Conservation (phyloP, 2,797 vertebrate genomes). For the Moxostoma hubbsi region DNA sequence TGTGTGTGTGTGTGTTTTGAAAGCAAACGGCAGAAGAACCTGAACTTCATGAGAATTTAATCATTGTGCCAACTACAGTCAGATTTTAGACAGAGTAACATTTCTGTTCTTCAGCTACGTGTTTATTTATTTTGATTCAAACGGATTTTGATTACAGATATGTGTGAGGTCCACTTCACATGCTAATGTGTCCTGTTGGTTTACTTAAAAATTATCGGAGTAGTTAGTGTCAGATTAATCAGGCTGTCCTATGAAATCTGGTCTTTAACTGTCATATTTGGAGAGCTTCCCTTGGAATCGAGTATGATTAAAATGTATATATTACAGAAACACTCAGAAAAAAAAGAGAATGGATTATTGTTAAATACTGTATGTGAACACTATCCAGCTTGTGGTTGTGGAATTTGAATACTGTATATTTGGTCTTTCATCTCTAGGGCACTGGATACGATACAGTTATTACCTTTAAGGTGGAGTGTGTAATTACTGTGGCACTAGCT, state of each 20-base stretch:
- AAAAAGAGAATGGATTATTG: background rate
- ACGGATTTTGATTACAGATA: conserved; percentile 38
- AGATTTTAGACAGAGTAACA: conserved; percentile 40
- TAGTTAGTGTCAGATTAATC: conserved; percentile 35
- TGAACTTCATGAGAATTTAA: conserved; percentile 49
- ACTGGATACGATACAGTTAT: too few relatives aligned
- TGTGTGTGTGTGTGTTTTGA: conserved; percentile 26
- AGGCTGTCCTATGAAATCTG: background rate
- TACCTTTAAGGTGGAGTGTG: too few relatives aligned
- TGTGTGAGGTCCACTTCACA: conserved; percentile 21
- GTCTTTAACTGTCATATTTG: conserved; percentile 28
- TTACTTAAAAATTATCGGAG: conserved; percentile 5
- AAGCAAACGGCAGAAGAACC: conserved; percentile 43
- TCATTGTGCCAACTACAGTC: conserved; percentile 40
- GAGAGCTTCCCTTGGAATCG: conserved; percentile 22
- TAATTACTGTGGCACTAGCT: too few relatives aligned
- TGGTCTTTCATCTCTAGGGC: too few relatives aligned
- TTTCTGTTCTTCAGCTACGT: conserved; percentile 36
- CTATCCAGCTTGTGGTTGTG: too few relatives aligned
- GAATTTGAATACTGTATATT: too few relatives aligned
- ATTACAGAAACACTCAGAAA: background rate
- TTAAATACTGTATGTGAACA: too few relatives aligned
- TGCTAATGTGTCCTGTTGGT: conserved; percentile 30
- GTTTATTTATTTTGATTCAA: conserved; percentile 47
- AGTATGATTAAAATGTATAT: background rate